phyloP scores from a whole-genome alignment of 2,888 invertebrate genomes.

The Ennomos quercinarius region DNA sequence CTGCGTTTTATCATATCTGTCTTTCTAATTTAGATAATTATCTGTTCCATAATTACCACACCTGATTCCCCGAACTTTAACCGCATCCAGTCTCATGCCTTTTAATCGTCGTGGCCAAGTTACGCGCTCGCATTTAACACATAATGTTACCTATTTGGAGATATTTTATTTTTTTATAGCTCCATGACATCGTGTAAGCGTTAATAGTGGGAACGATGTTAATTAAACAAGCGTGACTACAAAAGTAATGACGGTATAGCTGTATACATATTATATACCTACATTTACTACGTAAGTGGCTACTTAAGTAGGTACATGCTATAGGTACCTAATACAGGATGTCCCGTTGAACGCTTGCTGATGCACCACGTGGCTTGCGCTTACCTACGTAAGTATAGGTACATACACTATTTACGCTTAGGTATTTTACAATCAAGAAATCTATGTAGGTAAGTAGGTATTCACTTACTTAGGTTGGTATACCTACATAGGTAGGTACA shows the following conservation, averaged over 20 bases:
- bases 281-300: too few species aligned
- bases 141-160: conserved; percentile 44
- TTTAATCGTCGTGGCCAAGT: conserved; percentile 53
- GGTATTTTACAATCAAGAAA: too few species aligned
- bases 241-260: background rate
- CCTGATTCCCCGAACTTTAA: conserved; percentile 48
- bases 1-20: conserved; percentile 9
- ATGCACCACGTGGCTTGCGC: too few species aligned
- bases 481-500: too few species aligned
- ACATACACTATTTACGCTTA: too few species aligned
- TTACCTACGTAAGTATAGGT: too few species aligned
- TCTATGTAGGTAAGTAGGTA: too few species aligned
- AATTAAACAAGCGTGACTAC: conserved; percentile 47
- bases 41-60: conserved; percentile 39
- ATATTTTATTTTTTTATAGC: conserved; percentile 38
- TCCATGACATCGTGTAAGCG: conserved; percentile 40
- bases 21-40: conserved; percentile 41
- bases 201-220: conserved; percentile 46
- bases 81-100: conserved; percentile 21
- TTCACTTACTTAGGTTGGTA: too few species aligned
- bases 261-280: too few species aligned
- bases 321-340: too few species aligned
- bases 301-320: too few species aligned
- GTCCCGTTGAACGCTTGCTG: too few species aligned
- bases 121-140: conserved; percentile 42